Conservation (phyloP, 2,888 invertebrate species). For the Oconnorella tubifera region DNA sequence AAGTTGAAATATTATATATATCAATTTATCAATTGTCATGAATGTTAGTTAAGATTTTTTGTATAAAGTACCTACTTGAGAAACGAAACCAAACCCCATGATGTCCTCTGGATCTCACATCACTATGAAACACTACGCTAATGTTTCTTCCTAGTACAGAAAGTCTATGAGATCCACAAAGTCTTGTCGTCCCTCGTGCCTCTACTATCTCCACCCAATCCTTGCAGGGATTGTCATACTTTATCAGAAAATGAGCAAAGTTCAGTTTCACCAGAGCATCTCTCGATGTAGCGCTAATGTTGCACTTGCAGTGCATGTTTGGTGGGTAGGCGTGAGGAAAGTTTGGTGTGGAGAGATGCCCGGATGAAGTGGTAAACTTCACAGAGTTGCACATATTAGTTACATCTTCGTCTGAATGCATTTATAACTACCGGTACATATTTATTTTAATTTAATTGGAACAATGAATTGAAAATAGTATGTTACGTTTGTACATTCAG, state of each 20-base stretch:
- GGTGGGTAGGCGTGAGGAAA: slow-evolving; percentile 45
- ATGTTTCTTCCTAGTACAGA: slow-evolving; percentile 19
- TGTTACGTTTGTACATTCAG: no score
- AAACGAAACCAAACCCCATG: slow-evolving; percentile 29
- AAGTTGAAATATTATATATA: no score
- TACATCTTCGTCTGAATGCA: slow-evolving; percentile 42
- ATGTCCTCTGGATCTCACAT: slow-evolving; percentile 23
- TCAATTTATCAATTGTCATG: no score
- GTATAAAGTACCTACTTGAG: no score
- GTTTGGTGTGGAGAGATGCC: slow-evolving; percentile 47
- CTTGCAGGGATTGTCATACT: slow-evolving; percentile 30
- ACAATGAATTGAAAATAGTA: no score
- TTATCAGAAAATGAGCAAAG: slow-evolving; percentile 30
- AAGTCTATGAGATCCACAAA: slow-evolving; percentile 31
- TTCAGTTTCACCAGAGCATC: slow-evolving; percentile 17
- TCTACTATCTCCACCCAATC: slow-evolving; percentile 30
- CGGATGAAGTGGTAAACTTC: slow-evolving; percentile 38
- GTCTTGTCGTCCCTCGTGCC: slow-evolving; percentile 5
- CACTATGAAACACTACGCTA: slow-evolving; percentile 31
- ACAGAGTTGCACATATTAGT: slow-evolving; percentile 41
- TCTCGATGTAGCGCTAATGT: background rate
- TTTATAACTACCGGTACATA: no score
- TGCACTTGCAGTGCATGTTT: slow-evolving; percentile 28
- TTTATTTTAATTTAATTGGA: no score
- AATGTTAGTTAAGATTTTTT: no score